Percentiles rank a stretch among this genome's conserved stretches.
Evolutionary conservation across 2,888 invertebrate species (phyloP).

Genomic region (Thysanoteuthis rhombus): DNA sequence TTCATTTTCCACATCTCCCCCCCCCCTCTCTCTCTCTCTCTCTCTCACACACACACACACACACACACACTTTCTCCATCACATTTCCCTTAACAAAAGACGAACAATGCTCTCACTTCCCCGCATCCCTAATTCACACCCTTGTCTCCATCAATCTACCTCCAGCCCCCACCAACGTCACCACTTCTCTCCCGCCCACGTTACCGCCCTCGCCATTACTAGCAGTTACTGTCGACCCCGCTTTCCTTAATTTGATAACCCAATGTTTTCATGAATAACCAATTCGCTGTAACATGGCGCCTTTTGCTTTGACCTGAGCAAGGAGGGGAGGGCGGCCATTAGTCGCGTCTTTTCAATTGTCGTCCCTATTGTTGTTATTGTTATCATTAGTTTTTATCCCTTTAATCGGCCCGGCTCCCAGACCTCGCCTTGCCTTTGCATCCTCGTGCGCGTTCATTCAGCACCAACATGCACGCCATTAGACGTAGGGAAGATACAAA

Average conservation of each 20-base stretch:
- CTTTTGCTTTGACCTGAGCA: neutral
- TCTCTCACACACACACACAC: neutral
- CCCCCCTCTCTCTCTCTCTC: neutral
- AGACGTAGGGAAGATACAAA: no score
- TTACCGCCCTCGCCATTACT: neutral
- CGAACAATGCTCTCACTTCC: neutral
- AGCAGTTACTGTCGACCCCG: neutral
- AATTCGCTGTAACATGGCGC: neutral
- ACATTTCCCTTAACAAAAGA: neutral
- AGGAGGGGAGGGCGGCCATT: neutral
- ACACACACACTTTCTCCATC: neutral
- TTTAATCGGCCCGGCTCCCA: neutral
- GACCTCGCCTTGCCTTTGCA: neutral
- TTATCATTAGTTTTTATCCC: neutral
- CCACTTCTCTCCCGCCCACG: neutral
- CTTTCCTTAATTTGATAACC: slow-evolving; percentile 12
- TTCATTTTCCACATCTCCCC: neutral
- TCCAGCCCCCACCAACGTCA: neutral
- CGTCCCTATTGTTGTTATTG: neutral
- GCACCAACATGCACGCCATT: no score
- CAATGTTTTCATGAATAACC: slow-evolving; percentile 12
- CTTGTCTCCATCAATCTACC: neutral
- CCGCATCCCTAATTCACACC: neutral
- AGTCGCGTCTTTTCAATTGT: neutral
- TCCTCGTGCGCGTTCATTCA: no score